A percentile compares a stretch with the other conserved stretches of the same genome.
Conservation (phyloP, 2,888 invertebrate genomes). For the Nowickia ferox region DNA sequence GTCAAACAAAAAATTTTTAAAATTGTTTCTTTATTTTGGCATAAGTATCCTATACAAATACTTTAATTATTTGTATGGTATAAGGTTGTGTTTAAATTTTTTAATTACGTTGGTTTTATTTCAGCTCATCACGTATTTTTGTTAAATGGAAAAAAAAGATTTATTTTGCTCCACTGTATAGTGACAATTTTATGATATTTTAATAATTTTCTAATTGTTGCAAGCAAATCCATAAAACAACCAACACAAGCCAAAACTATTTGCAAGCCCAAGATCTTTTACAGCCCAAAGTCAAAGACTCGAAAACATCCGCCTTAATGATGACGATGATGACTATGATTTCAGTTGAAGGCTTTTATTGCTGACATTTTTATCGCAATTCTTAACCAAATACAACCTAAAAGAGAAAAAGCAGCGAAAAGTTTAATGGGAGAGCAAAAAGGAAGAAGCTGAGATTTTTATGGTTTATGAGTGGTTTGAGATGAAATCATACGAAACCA, state of each 20-base stretch:
- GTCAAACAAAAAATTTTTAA: no score
- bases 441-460: slow-evolving; percentile 74
- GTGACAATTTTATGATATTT: slow-evolving; percentile 77
- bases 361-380: slow-evolving; percentile 73
- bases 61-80: no score
- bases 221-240: slow-evolving; percentile 60
- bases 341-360: slow-evolving; percentile 66
- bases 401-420: slow-evolving; percentile 24
- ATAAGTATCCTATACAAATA: no score
- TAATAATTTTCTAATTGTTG: slow-evolving; percentile 79
- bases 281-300: background rate
- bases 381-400: slow-evolving; percentile 50
- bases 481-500: slow-evolving; percentile 66
- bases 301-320: background rate
- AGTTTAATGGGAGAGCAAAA: slow-evolving; percentile 46
- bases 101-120: no score
- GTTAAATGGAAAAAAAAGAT: background rate
- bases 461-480: slow-evolving; percentile 76
- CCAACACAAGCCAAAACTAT: slow-evolving; percentile 21
- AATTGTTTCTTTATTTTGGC: no score
- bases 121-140: no score
- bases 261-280: slow-evolving; percentile 39
- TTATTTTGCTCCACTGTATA: slow-evolving; percentile 23
- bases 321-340: slow-evolving; percentile 23
- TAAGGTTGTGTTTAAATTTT: no score